Evolutionary conservation across 30 jellyfish, hydroid and myxozoan genomes (phyloP).

Genomic region (Aurelia sp.): DNA sequence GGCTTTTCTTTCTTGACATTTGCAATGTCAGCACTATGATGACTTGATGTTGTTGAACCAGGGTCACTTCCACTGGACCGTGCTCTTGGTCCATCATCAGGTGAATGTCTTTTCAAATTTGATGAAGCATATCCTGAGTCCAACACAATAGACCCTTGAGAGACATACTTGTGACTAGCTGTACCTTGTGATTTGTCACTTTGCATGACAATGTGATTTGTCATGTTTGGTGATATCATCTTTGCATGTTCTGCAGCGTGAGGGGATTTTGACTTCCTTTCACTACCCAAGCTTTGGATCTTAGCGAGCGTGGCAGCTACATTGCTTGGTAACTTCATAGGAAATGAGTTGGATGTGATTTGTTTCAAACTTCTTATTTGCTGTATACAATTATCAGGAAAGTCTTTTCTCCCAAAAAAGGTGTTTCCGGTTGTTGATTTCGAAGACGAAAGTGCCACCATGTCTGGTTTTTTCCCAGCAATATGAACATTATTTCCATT

Average conservation of each 20-base stretch:
- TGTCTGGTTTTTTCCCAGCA: neutral
- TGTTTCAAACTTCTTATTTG: conserved; percentile 20
- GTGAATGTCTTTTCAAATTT: conserved; percentile 14
- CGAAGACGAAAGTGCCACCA: conserved; percentile 11
- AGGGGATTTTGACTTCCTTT: conserved; percentile 20
- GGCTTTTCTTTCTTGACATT: conserved; percentile 60
- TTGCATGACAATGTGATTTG: neutral
- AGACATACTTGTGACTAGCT: neutral
- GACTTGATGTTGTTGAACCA: conserved; percentile 44
- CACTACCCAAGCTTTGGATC: conserved; percentile 26
- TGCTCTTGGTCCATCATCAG: conserved; percentile 55
- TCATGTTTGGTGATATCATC: conserved; percentile 22
- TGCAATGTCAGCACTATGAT: conserved; percentile 21
- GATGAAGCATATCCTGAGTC: conserved; percentile 44
- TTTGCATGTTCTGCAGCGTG: neutral
- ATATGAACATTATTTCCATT: conserved; percentile 2
- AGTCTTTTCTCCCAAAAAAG: conserved; percentile 6
- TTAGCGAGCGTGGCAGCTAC: conserved; percentile 19
- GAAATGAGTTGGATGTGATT: neutral
- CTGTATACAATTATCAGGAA: conserved; percentile 6
- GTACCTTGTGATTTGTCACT: neutral
- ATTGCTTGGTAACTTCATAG: neutral
- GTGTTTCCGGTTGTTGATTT: neutral
- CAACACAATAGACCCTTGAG: conserved; percentile 8
- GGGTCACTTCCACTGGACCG: conserved; percentile 73